A percentile compares a stretch with the other conserved stretches of the same genome.
Conservation (phyloP, 2,888 invertebrate genomes). For the Dromius quadrimaculatus region DNA sequence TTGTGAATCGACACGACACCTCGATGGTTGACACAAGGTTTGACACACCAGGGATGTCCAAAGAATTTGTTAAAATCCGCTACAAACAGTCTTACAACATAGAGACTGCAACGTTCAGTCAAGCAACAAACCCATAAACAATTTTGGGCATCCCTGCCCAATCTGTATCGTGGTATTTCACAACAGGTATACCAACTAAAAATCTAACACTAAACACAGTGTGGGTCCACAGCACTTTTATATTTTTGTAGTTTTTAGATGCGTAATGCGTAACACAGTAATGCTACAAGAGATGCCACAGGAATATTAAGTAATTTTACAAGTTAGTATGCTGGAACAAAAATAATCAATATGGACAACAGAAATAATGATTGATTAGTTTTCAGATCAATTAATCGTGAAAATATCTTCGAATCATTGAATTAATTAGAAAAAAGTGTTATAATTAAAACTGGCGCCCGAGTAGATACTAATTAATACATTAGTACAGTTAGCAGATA, state of each 20-base stretch:
- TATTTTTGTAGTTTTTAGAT: slow-evolving; percentile 13
- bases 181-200: slow-evolving; percentile 13
- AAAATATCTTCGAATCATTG: too few relatives aligned
- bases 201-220: slow-evolving; percentile 10
- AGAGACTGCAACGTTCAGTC: slow-evolving; percentile 23
- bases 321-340: neutral
- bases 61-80: neutral
- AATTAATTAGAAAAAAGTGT: too few relatives aligned
- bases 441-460: too few relatives aligned
- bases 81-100: neutral
- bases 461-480: too few relatives aligned
- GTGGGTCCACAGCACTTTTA: slow-evolving; percentile 4
- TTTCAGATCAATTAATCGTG: too few relatives aligned
- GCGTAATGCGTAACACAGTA: slow-evolving; percentile 24
- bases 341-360: too few relatives aligned
- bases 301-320: slow-evolving; percentile 22
- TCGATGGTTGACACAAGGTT: slow-evolving; percentile 36
- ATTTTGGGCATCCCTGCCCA: slow-evolving; percentile 22
- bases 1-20: slow-evolving; percentile 38
- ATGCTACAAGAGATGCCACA: slow-evolving; percentile 1
- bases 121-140: neutral
- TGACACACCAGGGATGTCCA: slow-evolving; percentile 32
- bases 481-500: too few relatives aligned
- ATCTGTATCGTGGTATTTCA: slow-evolving; percentile 21
- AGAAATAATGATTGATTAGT: too few relatives aligned